Evolutionary conservation across 2,797 vertebrate genomes (phyloP).

Genomic region (Pantherophis alleghaniensis): DNA sequence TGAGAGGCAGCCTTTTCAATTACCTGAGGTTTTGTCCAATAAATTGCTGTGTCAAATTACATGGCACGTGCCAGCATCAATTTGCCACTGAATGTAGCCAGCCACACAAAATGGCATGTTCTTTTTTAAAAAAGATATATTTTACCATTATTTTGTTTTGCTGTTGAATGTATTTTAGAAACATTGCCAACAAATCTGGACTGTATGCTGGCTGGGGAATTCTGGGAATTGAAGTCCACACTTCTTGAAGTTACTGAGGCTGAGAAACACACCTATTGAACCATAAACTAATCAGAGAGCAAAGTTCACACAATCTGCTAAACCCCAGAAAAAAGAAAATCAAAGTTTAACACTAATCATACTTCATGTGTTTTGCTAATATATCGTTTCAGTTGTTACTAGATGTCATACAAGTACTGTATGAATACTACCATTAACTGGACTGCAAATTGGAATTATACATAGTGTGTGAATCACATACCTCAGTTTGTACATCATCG

Average conservation of each 20-base stretch:
- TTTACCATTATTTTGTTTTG: not conserved
- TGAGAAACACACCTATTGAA: not conserved
- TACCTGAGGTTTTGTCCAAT: not conserved
- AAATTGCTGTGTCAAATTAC: not conserved
- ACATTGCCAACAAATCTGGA: not conserved
- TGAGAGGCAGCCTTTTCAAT: not conserved
- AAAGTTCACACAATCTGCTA: not conserved
- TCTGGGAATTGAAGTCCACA: not conserved
- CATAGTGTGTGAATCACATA: not conserved
- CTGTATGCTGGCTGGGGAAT: not conserved
- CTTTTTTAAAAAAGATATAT: not conserved
- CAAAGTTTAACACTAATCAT: not conserved
- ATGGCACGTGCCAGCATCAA: not conserved
- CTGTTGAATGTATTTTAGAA: not conserved
- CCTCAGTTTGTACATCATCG: not conserved
- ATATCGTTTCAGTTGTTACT: not conserved
- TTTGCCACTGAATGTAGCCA: not conserved
- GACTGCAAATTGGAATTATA: not conserved
- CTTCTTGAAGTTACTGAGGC: not conserved
- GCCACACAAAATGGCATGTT: not conserved
- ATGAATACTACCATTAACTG: not conserved
- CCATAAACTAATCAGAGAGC: not conserved
- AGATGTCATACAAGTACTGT: not conserved
- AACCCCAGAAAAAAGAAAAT: not conserved
- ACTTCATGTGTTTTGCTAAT: not conserved